Evolutionary conservation across 1,140 invertebrate species (phyloP), one percentile per base, ranked within the genome.

Genomic region (Lordiphosa collinella): DNA sequence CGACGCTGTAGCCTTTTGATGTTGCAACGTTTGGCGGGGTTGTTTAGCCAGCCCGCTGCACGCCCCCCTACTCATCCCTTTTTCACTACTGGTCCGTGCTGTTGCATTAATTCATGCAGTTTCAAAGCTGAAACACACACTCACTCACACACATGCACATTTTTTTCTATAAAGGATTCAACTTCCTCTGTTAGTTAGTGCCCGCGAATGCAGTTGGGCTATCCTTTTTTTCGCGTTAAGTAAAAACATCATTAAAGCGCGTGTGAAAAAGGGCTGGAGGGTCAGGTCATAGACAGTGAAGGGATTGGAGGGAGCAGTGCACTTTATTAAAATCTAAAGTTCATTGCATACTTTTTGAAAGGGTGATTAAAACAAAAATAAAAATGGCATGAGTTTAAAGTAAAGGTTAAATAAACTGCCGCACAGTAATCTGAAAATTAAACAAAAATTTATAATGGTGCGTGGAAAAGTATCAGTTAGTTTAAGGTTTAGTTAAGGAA

Each of bases 91-190:
- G 10, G 35, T 34, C 35, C 51, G 50, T 62, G 46, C 37, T 47
- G 75, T 52, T 64, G 70, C 76, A 80, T 80, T 79, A 79, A 79
- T 79, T 79, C 65, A 80, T 75, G 65, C 65, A 80, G 64, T 60
- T 78, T 68, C 71, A 64, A 63, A 74, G 56, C 72, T 49, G 54
- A 14, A 48, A 34, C 43, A 41, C 41, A 56, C 59, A 44, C 48
- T 25, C 51, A 36, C 36, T 50, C 48, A 61, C 54, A 43, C 38
- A 61, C 50, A 47, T 68, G 64, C 43, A 58, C 64, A 52, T 59
- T 71, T 58, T 71, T 38, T 60, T 60, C 12, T 12, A 7, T 6
- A 73, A 78, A 57, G 68, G 49, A 68, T 60, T 51, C 67, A 44
- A 37, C 38, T 37, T 54, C 14, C 38, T 40, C 29, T 65, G 62